Conservation (phyloP, 2,797 vertebrate genomes). For the Taenioides sp. region DNA sequence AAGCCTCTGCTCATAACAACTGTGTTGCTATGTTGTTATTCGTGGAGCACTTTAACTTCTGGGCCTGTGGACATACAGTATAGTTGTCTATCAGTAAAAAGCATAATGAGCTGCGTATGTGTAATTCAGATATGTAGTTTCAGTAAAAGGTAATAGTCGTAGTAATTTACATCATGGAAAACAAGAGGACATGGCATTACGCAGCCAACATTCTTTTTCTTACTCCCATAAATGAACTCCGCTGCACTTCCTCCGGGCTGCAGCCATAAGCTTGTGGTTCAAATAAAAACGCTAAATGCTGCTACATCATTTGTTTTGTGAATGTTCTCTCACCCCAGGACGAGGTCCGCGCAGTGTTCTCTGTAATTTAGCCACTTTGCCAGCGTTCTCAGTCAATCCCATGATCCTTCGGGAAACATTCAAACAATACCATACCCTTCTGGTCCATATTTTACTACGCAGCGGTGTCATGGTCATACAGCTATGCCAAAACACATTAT, state of each 20-base stretch:
- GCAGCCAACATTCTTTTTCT: conserved; percentile 27
- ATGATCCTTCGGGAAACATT: conserved; percentile 61
- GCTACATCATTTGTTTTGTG: conserved; percentile 64
- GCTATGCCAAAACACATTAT: conserved; percentile 70
- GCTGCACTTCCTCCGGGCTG: conserved; percentile 21
- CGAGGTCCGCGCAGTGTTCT: conserved; percentile 44
- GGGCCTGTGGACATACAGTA: conserved; percentile 36
- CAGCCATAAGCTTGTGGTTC: conserved; percentile 42
- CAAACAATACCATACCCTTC: conserved; percentile 61
- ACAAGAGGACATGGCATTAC: conserved; percentile 23
- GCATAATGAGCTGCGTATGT: background rate
- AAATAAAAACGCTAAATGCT: conserved; percentile 52
- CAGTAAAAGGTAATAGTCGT: background rate
- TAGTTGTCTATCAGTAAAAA: conserved; percentile 46
- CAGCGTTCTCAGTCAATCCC: conserved; percentile 56
- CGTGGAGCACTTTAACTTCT: conserved; percentile 31
- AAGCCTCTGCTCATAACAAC: conserved; percentile 67
- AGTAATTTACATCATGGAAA: conserved; percentile 15
- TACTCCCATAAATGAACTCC: conserved; percentile 40
- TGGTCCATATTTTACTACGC: conserved; percentile 66
- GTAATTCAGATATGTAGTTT: conserved; percentile 15
- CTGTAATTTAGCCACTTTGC: conserved; percentile 56
- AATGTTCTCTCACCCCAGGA: conserved; percentile 50
- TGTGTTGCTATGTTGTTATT: conserved; percentile 35
- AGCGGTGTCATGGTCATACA: conserved; percentile 57